Conservation (phyloP, 2,888 invertebrate species). For the Drosophila niveifrons region DNA sequence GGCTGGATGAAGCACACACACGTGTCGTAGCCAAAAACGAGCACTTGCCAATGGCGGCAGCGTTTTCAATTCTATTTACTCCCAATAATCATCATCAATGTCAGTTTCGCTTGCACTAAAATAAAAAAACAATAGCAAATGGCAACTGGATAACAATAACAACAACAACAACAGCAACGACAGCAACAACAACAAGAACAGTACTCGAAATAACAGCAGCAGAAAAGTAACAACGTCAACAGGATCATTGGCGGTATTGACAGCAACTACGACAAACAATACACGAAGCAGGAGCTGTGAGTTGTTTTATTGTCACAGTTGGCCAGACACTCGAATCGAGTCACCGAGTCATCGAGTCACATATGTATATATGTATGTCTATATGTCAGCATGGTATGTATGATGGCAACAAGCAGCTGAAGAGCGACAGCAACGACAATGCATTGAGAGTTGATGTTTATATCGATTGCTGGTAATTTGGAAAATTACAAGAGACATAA, state of each 20-base stretch:
- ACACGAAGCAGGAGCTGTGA: slow-evolving; percentile 29
- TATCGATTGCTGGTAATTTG: slow-evolving; percentile 79
- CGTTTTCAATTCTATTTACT: slow-evolving; percentile 83
- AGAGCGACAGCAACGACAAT: slow-evolving; percentile 39
- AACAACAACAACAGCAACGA: slow-evolving; percentile 22
- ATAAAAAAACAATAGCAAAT: slow-evolving; percentile 61
- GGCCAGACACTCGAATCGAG: slow-evolving; percentile 47
- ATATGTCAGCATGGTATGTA: neutral
- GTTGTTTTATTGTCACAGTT: slow-evolving; percentile 52
- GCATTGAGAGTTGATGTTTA: slow-evolving; percentile 76
- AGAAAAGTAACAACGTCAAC: slow-evolving; percentile 67
- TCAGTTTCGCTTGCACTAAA: slow-evolving; percentile 79
- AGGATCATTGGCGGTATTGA: slow-evolving; percentile 74
- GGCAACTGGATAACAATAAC: slow-evolving; percentile 27
- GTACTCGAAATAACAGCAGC: neutral
- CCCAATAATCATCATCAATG: slow-evolving; percentile 84
- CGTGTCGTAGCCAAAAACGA: slow-evolving; percentile 35
- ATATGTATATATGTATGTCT: neutral
- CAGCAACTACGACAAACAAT: slow-evolving; percentile 38
- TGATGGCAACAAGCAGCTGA: slow-evolving; percentile 10
- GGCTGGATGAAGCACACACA: slow-evolving; percentile 35
- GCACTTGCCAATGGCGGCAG: slow-evolving; percentile 25
- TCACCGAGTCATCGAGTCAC: slow-evolving; percentile 20
- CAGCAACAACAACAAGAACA: slow-evolving; percentile 14
- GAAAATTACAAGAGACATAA: slow-evolving; percentile 67